Percentiles rank a stretch among this genome's conserved stretches.
phyloP scores from a whole-genome alignment of 1,140 invertebrate genomes.

The Triops cancriformis region DNA sequence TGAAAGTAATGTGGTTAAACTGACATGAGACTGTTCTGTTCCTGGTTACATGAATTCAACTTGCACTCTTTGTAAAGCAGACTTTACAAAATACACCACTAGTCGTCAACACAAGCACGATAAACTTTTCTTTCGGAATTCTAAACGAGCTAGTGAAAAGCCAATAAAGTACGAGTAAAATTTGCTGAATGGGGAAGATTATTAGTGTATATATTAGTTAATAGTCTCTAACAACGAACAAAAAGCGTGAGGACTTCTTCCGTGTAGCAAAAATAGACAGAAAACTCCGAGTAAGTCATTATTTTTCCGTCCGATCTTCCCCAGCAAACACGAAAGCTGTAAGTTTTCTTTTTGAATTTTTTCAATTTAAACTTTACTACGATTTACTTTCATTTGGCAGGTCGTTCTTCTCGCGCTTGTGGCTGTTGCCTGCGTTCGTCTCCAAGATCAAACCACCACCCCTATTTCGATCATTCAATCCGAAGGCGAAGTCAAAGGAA shows the following conservation, averaged over 20 bases:
- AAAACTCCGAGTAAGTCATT: neutral
- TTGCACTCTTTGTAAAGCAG: no score
- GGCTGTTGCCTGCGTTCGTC: constrained; percentile 18
- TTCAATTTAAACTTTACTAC: neutral
- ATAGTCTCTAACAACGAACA: no score
- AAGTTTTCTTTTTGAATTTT: constrained; percentile 11
- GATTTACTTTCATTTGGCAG: constrained; percentile 3
- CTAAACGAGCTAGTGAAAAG: no score
- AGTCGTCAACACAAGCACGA: no score
- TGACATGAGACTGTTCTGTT: no score
- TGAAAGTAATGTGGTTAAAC: no score
- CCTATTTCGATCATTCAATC: constrained; percentile 55
- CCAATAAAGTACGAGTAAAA: no score
- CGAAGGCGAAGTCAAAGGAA: constrained; percentile 53
- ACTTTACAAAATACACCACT: no score
- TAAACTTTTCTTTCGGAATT: no score
- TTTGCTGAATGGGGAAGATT: no score
- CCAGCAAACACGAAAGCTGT: constrained; percentile 23
- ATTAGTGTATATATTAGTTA: no score
- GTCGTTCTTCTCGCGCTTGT: constrained; percentile 23
- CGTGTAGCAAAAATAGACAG: neutral
- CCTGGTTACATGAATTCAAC: no score
- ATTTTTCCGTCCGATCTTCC: neutral
- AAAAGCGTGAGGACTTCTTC: neutral
- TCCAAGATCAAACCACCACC: constrained; percentile 33